Evolutionary conservation across 2,888 invertebrate species (phyloP), one percentile per base, ranked within the genome.

Genomic region (Xanthorhoe spadicearia): DNA sequence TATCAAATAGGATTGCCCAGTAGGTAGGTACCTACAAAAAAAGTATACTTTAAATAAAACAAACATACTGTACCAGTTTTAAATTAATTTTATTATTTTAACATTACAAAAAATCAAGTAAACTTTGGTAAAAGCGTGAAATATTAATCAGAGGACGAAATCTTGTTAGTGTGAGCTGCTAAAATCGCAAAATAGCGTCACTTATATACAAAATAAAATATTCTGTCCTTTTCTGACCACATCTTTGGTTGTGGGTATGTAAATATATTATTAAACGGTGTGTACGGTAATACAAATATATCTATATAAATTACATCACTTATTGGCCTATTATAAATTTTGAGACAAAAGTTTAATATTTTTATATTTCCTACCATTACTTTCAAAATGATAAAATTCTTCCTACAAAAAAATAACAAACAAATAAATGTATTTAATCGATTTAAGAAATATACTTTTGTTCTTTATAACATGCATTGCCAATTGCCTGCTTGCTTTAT

Each of bases 51-150:
- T n/a, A 32, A 53, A 35, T 7, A 13, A 32, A 53, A 35, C 9
- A 35, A 52, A 32, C 51, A 43, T 50, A 15, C 59, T 59, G 32
- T 65, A 65, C 17, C 48, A 48, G 15, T 59, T 66, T 66, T 63
- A 23, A 48, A 65, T 69, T 71, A 66, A 62, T 65, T 48, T 63
- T 64, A 68, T 60, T 68, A 62, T 8, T 6, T 48, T 48, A 62
- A 65, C 46, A 59, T 68, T 66, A 71, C 66, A 71, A 68, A 68
- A 69, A 61, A 65, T 68, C 43, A 52, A 66, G 57, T 68, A 70
- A 70, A 70, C 73, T 73, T 73, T 73, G 73, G 71, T 73, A 66
- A 61, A 69, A 68, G 69, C 69, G 38, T 66, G 49, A 66, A 54
- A 17, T 54, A 54, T 51, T 56, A 35, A 55, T 56, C 28, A 51